These are phyloP conservation scores for Pristiophorus japonicus DNA, from an alignment of 2,113 vertebrate genomes.

Conservation along the genomic window DNA sequence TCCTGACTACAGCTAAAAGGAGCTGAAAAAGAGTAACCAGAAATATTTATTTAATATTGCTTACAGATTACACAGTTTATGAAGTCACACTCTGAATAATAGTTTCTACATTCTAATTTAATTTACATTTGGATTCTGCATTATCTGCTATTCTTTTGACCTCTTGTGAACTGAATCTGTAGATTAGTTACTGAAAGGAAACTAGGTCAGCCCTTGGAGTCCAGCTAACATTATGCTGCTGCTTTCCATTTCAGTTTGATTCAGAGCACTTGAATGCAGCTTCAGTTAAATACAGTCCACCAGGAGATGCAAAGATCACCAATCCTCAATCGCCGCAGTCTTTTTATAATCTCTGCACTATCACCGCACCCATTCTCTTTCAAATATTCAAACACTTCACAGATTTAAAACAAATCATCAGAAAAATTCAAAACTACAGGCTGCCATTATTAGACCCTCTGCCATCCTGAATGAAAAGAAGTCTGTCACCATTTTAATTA, in stretches of 20 bases:
- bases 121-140: not conserved
- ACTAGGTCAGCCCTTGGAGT: constrained; percentile 15
- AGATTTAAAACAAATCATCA: not conserved
- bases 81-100: not conserved
- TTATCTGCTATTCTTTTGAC: not conserved
- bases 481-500: not conserved
- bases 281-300: not conserved
- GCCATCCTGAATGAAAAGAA: not conserved
- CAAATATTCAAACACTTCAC: not conserved
- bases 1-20: not conserved
- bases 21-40: not conserved
- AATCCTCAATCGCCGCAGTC: not conserved
- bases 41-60: not conserved
- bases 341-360: not conserved
- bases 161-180: not conserved
- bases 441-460: not conserved
- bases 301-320: not conserved
- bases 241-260: not conserved
- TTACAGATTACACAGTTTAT: not conserved
- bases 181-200: constrained; percentile 16
- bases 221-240: not conserved
- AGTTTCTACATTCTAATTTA: not conserved
- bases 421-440: not conserved
- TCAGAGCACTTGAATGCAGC: not conserved
- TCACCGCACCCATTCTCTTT: not conserved